Evolutionary conservation across 2,113 vertebrate genomes (phyloP).

Genomic region (Cyprinodon brontotheroides): DNA sequence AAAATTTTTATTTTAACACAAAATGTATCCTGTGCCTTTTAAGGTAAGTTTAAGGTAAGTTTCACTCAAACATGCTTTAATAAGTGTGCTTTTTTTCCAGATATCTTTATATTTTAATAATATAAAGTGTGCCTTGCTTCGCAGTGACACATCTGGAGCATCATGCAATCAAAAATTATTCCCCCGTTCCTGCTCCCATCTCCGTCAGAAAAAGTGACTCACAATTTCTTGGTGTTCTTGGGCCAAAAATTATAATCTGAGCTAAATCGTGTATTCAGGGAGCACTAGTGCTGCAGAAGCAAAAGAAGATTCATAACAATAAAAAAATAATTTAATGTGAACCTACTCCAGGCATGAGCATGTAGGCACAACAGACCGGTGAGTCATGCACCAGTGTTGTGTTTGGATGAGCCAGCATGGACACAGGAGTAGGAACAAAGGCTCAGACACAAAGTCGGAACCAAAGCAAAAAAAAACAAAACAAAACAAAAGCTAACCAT

Average conservation of each 20-base stretch:
- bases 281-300: constrained; percentile 32
- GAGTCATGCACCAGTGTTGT: constrained; percentile 39
- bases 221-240: constrained; percentile 43
- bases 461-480: constrained; percentile 5
- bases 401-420: constrained; percentile 21
- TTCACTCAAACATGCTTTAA: neutral
- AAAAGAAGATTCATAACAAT: constrained; percentile 42
- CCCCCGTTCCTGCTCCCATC: constrained; percentile 35
- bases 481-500: neutral
- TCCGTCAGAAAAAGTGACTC: constrained; percentile 59
- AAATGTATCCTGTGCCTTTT: neutral
- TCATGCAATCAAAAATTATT: constrained; percentile 42
- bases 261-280: constrained; percentile 55
- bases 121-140: constrained; percentile 46
- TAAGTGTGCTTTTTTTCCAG: constrained; percentile 7
- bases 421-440: constrained; percentile 30
- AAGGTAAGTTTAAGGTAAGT: neutral
- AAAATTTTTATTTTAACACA: neutral
- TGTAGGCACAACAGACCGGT: constrained; percentile 59
- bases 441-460: constrained; percentile 18
- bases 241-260: constrained; percentile 59
- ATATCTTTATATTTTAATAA: constrained; percentile 26
- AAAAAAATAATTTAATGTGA: constrained; percentile 35
- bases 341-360: constrained; percentile 46
- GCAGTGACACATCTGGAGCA: constrained; percentile 39